Percentiles rank a stretch among this genome's conserved stretches.
phyloP scores from a whole-genome alignment of 2,888 invertebrate species.

The Apamea sordens region DNA sequence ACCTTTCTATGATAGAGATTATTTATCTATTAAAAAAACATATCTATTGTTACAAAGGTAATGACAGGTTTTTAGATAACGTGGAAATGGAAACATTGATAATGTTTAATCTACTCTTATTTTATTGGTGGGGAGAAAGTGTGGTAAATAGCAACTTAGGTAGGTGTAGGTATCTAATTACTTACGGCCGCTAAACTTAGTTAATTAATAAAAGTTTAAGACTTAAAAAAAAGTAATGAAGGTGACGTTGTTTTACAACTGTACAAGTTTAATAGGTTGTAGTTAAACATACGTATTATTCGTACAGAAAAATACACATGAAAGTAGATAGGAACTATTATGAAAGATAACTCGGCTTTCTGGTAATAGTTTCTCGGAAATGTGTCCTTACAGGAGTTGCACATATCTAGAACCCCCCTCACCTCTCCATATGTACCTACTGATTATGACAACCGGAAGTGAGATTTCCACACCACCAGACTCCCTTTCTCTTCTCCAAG shows the following conservation, averaged over 20 bases:
- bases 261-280: background rate
- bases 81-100: constrained; percentile 14
- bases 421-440: too few relatives aligned
- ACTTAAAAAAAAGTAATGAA: background rate
- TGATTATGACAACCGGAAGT: background rate
- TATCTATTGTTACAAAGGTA: background rate
- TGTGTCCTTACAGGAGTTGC: background rate
- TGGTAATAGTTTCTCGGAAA: background rate
- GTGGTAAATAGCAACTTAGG: background rate
- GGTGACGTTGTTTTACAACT: background rate
- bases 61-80: constrained; percentile 12
- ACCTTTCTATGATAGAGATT: constrained; percentile 10
- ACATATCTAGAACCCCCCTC: background rate
- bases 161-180: background rate
- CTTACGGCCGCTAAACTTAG: background rate
- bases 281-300: background rate
- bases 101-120: background rate
- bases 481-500: background rate
- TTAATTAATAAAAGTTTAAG: background rate
- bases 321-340: background rate
- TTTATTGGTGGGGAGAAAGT: background rate
- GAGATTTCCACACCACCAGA: background rate
- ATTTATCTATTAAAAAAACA: constrained; percentile 15
- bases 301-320: background rate
- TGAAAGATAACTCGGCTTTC: background rate